These are phyloP conservation scores for Triops longicaudatus DNA, from an alignment of 1,140 invertebrate species.

Conservation along the genomic window DNA sequence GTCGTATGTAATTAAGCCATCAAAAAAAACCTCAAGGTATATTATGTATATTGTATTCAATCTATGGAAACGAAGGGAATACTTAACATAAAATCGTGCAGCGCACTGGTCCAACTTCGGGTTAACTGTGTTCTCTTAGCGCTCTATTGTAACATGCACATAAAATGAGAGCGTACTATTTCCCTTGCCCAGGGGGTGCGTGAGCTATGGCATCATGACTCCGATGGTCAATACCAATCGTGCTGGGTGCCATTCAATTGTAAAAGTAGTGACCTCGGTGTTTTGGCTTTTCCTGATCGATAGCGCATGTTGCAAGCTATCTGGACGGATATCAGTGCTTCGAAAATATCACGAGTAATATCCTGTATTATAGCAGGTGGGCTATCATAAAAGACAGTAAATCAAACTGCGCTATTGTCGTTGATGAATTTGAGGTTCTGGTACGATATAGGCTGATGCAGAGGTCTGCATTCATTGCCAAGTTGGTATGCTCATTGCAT, in stretches of 20 bases:
- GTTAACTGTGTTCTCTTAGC: neutral
- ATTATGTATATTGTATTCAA: neutral
- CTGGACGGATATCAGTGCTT: no score
- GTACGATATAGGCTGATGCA: neutral
- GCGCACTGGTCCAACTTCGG: neutral
- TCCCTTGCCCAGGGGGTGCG: neutral
- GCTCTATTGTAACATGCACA: neutral
- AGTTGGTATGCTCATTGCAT: neutral
- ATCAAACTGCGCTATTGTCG: neutral
- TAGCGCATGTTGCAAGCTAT: no score
- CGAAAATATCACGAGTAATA: no score
- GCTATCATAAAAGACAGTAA: neutral
- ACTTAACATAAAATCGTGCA: neutral
- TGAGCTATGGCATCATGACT: neutral
- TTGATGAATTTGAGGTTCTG: neutral
- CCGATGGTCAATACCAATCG: neutral
- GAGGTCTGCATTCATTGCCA: neutral
- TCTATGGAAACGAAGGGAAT: neutral
- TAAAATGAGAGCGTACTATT: neutral
- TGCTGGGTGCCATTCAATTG: neutral
- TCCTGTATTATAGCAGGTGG: neutral
- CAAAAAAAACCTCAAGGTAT: neutral
- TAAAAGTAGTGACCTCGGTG: neutral
- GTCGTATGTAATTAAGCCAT: constrained; percentile 3
- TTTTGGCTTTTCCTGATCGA: neutral